phyloP scores from a whole-genome alignment of 2,113 vertebrate genomes.

The Phodopus roborovskii region DNA sequence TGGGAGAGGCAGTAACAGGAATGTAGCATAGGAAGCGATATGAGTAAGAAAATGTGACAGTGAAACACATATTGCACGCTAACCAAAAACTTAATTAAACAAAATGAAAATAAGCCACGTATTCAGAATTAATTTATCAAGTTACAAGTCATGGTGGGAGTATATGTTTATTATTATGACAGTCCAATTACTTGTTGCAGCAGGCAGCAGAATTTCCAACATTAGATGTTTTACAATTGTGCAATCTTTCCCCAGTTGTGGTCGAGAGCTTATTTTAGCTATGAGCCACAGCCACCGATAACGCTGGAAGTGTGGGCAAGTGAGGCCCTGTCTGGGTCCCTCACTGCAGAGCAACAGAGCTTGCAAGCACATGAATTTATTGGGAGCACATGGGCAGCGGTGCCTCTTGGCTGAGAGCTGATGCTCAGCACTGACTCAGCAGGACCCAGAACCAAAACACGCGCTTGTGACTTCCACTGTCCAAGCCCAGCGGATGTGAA shows the following conservation, averaged over 20 bases:
- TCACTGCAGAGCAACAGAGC: background rate
- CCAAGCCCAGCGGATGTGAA: background rate
- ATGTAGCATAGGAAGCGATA: background rate
- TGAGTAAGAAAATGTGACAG: background rate
- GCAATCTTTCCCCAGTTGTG: background rate
- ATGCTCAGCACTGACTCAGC: background rate
- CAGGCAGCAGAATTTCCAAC: background rate
- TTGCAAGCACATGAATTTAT: background rate
- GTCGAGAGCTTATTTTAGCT: conserved; percentile 40
- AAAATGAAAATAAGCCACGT: background rate
- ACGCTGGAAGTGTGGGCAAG: background rate
- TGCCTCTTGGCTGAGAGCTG: background rate
- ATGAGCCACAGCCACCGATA: background rate
- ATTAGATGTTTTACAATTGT: conserved; percentile 41
- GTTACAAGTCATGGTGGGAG: background rate
- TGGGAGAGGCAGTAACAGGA: background rate
- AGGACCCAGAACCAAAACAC: background rate
- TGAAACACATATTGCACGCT: background rate
- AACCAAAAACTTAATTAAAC: background rate
- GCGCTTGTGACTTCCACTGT: background rate
- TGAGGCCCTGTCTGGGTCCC: background rate
- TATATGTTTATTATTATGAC: background rate
- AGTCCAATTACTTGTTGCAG: conserved; percentile 1
- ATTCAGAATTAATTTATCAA: background rate
- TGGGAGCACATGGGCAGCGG: background rate